Percentiles rank a stretch among this genome's conserved stretches.
phyloP scores from a whole-genome alignment of 2,797 vertebrate genomes.

The Alauda arvensis region DNA sequence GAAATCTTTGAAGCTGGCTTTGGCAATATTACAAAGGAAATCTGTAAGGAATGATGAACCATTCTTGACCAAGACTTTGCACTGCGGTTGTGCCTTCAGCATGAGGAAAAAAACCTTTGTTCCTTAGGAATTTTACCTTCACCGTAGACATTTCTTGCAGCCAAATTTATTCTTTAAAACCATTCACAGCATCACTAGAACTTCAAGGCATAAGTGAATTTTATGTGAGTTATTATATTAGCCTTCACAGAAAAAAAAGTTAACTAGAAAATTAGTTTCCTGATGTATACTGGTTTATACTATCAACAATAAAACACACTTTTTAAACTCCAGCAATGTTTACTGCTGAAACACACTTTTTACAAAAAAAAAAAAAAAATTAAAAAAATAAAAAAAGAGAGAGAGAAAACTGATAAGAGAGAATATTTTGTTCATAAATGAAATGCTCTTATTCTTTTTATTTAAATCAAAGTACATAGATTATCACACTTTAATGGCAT shows the following conservation, averaged over 20 bases:
- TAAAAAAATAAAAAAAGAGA: not conserved
- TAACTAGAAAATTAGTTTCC: not conserved
- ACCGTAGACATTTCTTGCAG: not conserved
- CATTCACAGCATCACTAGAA: not conserved
- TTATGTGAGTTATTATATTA: not conserved
- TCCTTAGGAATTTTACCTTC: not conserved
- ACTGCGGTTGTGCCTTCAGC: not conserved
- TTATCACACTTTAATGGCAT: not conserved
- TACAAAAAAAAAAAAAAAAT: not conserved
- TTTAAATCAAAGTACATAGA: not conserved
- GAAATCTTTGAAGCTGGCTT: constrained; percentile 37
- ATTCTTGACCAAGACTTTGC: not conserved
- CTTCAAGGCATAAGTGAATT: not conserved
- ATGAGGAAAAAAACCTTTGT: not conserved
- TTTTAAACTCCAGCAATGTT: not conserved
- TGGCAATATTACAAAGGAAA: constrained; percentile 40
- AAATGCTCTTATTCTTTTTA: not conserved
- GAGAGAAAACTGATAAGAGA: not conserved
- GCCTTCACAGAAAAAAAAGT: not conserved
- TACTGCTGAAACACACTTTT: not conserved
- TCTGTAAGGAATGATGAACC: not conserved
- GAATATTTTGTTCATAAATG: not conserved
- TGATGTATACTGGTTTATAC: not conserved
- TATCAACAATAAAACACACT: not conserved
- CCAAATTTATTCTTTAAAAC: not conserved